A percentile compares a stretch with the other conserved stretches of the same genome.
phyloP scores from a whole-genome alignment of 2,888 invertebrate genomes.

The Hybos culiciformis region DNA sequence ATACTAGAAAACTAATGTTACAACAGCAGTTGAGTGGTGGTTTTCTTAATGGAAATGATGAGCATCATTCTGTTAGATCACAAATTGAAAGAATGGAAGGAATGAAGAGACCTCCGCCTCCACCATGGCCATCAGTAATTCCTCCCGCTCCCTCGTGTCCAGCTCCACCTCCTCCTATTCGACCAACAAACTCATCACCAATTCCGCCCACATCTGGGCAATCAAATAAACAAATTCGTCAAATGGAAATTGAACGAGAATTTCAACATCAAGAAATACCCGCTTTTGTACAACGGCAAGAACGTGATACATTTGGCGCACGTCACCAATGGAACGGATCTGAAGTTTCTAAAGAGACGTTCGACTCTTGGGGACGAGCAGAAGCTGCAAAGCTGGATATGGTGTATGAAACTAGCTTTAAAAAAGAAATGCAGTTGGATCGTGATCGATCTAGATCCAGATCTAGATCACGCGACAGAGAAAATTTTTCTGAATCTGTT shows the following conservation, averaged over 20 bases:
- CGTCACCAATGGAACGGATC: slow-evolving; percentile 45
- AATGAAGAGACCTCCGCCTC: slow-evolving; percentile 41
- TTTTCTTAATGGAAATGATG: slow-evolving; percentile 19
- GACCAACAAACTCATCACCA: slow-evolving; percentile 39
- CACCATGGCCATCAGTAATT: slow-evolving; percentile 51
- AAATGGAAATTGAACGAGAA: slow-evolving; percentile 30
- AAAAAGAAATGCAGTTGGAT: slow-evolving; percentile 29
- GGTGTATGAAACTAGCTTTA: slow-evolving; percentile 31
- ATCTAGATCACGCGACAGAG: slow-evolving; percentile 33
- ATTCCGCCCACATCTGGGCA: slow-evolving; percentile 51
- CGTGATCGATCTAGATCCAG: slow-evolving; percentile 33
- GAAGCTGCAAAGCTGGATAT: slow-evolving; percentile 35
- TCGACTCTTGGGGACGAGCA: slow-evolving; percentile 36
- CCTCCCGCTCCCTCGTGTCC: slow-evolving; percentile 47
- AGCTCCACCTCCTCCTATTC: slow-evolving; percentile 44
- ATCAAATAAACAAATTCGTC: slow-evolving; percentile 35
- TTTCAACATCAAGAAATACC: slow-evolving; percentile 31
- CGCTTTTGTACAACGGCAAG: slow-evolving; percentile 53
- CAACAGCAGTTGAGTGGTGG: slow-evolving; percentile 67
- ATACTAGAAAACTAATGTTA: slow-evolving; percentile 69
- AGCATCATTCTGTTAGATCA: slow-evolving; percentile 34
- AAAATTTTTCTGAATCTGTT: slow-evolving; percentile 35
- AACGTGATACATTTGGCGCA: slow-evolving; percentile 58
- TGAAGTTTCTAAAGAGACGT: slow-evolving; percentile 26
- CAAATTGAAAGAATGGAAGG: slow-evolving; percentile 48